phyloP scores from a whole-genome alignment of 2,888 invertebrate species.

The Timema podura region DNA sequence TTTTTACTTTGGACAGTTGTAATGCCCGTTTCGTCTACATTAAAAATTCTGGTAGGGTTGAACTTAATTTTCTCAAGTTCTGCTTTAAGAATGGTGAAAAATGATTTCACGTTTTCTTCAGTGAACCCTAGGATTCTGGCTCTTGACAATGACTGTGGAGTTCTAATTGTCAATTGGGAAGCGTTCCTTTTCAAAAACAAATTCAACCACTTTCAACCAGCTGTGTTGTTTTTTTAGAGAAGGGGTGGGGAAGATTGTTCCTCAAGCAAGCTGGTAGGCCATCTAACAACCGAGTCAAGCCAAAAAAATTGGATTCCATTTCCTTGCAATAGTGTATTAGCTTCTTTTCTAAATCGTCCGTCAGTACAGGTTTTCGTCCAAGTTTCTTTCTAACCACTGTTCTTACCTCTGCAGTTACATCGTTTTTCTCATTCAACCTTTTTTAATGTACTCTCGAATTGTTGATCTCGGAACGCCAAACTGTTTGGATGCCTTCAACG shows the following conservation, averaged over 20 bases:
- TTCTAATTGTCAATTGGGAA: background rate
- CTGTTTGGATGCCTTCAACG: background rate
- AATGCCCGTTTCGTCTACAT: constrained; percentile 42
- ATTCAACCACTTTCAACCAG: constrained; percentile 7
- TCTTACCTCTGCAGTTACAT: background rate
- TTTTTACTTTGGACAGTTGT: constrained; percentile 33
- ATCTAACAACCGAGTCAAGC: background rate
- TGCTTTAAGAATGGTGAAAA: constrained; percentile 2
- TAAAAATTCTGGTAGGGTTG: constrained; percentile 29
- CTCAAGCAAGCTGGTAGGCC: constrained; percentile 2
- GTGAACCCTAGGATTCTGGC: constrained; percentile 6
- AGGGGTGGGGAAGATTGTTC: constrained; percentile 12
- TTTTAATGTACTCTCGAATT: constrained; percentile 11
- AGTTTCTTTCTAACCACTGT: constrained; percentile 6
- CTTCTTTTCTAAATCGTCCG: constrained; percentile 8
- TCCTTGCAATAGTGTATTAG: constrained; percentile 9
- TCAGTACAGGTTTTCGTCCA: constrained; percentile 11
- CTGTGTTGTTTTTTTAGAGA: constrained; percentile 12
- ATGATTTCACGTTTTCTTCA: background rate
- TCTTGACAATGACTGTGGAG: constrained; percentile 1
- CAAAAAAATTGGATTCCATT: constrained; percentile 1
- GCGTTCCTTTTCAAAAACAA: constrained; percentile 1
- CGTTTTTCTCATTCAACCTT: no score
- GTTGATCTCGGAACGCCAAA: constrained; percentile 13
- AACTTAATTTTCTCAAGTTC: background rate